Base-by-base conservation (phyloP, 2,113 vertebrate species). In the Rhinolophus ferrumequinum region DNA sequence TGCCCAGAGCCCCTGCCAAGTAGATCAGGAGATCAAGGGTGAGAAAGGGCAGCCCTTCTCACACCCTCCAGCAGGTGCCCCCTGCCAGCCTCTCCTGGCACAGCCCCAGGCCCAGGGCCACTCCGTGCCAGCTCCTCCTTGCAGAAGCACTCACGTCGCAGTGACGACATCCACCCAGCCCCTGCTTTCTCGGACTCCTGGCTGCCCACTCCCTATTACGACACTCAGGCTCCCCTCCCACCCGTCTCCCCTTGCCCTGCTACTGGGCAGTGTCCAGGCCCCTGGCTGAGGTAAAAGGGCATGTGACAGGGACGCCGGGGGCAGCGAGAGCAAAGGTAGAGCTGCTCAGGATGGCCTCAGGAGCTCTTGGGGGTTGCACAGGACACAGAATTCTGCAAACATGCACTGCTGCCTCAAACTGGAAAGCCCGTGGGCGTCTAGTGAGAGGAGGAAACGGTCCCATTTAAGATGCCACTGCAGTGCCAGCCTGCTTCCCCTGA, bases 331-430 rank as follows among this genome's bases (percentile, higher is more conserved):
- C 92, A 96, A 69, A 69, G 60, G 19, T 16, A 26, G 5, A 70
- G 83, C 9, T 44, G 5, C 33, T 62, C 0, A 0, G 33, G 54
- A 41, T 21, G 18, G 47, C 64, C 52, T 79, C 56, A 3, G 21
- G 54, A 50, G 44, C 52, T 67, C 58, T 12, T 44, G 24, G 41
- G 33, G 12, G 33, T 9, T 28, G 35, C 54, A 33, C 3, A 73
- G 28, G 64, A 93, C 80, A 47, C 4, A 19, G n/a, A 76, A 82
- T 67, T 77, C 67, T 83, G 72, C 41, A 62, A 75, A 95, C 30
- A 21, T 52, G 73, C 2, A 8, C 5, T 21, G 6, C 44, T 3
- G 28, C n/a, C 47, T 33, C 60, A 60, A 67, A 35, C 12, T 10
- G 62, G 79, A 58, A 70, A 87, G 75, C 18, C 69, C 16, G 0